Percentiles rank a stretch among this genome's conserved stretches.
Conservation (phyloP, 1,140 invertebrate genomes). For the Magallana angulata region DNA sequence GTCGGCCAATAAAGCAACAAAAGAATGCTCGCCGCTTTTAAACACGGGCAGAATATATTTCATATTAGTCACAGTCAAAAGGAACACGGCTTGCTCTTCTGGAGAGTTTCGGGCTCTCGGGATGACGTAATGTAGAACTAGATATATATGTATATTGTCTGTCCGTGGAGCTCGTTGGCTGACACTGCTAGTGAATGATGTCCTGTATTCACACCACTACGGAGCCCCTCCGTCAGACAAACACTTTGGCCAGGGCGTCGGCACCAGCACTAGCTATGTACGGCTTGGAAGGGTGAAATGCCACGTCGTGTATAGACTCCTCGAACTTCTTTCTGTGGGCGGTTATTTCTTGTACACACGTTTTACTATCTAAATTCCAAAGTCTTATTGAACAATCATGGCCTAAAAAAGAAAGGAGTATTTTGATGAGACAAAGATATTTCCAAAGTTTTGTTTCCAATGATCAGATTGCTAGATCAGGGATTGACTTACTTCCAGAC, state of each 20-base stretch:
- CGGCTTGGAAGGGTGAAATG: conserved; percentile 98
- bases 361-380: conserved; percentile 99
- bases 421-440: too few species aligned
- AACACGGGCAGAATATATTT: neutral
- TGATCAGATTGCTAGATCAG: too few species aligned
- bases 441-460: too few species aligned
- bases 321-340: conserved; percentile 99
- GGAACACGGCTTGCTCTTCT: neutral
- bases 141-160: conserved; percentile 2
- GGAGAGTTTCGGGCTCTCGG: neutral
- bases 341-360: conserved; percentile 99
- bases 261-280: conserved; percentile 99
- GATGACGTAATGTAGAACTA: neutral
- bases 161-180: neutral
- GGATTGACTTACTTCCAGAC: conserved; percentile 89
- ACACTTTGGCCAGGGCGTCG: conserved; percentile 98
- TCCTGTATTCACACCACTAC: neutral
- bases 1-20: conserved; percentile 1
- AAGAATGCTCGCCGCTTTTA: neutral
- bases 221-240: conserved; percentile 79
- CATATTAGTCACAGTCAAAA: neutral
- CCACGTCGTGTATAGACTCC: conserved; percentile 98
- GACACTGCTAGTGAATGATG: neutral
- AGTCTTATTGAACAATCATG: conserved; percentile 99
- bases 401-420: conserved; percentile 81